Percentiles rank a stretch among this genome's conserved stretches.
Conservation (phyloP, 2,113 vertebrate genomes). For the Cynocephalus volans region DNA sequence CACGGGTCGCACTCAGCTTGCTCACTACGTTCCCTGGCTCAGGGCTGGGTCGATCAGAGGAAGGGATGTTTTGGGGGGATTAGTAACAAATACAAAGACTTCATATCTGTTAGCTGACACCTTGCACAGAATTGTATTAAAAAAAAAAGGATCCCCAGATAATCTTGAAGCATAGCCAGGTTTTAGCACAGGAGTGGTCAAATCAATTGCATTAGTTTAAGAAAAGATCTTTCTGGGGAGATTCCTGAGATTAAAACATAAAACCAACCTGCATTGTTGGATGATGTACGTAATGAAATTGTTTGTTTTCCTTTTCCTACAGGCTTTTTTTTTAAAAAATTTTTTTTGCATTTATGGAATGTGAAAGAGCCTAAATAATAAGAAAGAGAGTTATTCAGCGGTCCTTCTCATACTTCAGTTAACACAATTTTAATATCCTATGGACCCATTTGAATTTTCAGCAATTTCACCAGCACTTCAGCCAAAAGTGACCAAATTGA, state of each 20-base stretch:
- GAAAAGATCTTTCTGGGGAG: not conserved
- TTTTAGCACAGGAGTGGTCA: not conserved
- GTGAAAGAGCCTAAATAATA: not conserved
- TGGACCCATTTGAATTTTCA: accelerated
- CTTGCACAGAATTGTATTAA: not conserved
- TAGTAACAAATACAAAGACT: not conserved
- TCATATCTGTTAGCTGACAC: not conserved
- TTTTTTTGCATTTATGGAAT: not conserved
- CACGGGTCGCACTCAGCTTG: not conserved
- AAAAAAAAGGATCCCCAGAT: not conserved
- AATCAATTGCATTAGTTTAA: not conserved
- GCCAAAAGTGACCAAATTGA: not conserved
- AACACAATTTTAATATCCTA: not conserved
- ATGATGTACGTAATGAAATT: not conserved
- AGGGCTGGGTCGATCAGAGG: not conserved
- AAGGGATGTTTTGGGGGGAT: not conserved
- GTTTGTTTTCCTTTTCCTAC: not conserved
- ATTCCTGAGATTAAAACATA: not conserved
- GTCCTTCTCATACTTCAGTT: not conserved
- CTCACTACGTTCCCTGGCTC: not conserved
- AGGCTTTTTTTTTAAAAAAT: too few species aligned
- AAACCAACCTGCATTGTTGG: not conserved
- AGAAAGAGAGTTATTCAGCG: not conserved
- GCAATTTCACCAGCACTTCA: not conserved
- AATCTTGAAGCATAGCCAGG: not conserved